Evolutionary conservation across 1,140 invertebrate species (phyloP).

Genomic region (Planococcus citri): DNA sequence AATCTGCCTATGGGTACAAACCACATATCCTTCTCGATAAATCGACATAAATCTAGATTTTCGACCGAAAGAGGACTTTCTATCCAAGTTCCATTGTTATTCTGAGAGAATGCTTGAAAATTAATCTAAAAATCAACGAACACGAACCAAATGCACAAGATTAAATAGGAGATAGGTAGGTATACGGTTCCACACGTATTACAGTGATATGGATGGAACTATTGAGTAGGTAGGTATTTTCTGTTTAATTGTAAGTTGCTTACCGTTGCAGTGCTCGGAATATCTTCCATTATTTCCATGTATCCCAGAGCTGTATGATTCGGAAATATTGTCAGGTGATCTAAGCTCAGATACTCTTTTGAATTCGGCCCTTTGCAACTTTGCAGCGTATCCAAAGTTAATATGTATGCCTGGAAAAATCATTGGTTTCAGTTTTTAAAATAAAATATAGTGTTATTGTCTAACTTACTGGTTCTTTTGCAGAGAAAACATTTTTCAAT

Average conservation of each 20-base stretch:
- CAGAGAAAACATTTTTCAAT: neutral
- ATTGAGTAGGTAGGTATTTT: too few species aligned
- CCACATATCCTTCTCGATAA: neutral
- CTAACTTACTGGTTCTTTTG: neutral
- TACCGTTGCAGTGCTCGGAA: neutral
- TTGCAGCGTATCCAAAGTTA: neutral
- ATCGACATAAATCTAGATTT: neutral
- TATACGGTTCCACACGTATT: too few species aligned
- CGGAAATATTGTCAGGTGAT: neutral
- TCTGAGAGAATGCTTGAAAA: neutral
- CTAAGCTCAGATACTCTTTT: neutral
- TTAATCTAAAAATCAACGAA: neutral
- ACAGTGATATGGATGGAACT: too few species aligned
- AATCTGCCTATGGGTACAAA: neutral
- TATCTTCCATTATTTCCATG: neutral
- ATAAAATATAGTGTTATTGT: neutral
- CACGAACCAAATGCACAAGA: too few species aligned
- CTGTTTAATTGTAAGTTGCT: neutral
- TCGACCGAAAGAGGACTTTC: neutral
- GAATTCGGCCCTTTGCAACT: neutral
- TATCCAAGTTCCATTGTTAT: neutral
- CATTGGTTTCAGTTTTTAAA: neutral
- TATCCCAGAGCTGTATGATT: neutral
- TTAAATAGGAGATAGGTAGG: too few species aligned
- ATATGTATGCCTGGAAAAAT: neutral